Base-by-base conservation (phyloP, 2,797 vertebrate genomes). In the Antennarius maculatus region DNA sequence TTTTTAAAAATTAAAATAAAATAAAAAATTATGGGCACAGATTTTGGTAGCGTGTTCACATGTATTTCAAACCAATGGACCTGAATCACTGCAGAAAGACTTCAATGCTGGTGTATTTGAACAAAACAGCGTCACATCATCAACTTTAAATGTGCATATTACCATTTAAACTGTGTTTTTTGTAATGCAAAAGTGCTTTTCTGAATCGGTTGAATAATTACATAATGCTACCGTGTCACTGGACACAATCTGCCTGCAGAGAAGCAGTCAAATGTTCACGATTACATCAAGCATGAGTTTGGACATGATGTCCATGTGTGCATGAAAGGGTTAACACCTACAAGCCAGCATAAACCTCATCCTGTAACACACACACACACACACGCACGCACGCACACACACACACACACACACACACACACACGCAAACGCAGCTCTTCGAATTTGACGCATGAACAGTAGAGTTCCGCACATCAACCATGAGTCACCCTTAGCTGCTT, bases 401-500 rank as follows among this genome's bases (percentile, higher is more conserved):
- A 68, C 46, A 29, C 70, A 16, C 66, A 58, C 69, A 51, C 60
- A 58, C 55, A 54, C 55, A 43, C 48, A 28, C 76, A 51, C 54
- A 41, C 41, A 58, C 62, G 69, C 63, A 50, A 73, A 79, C 8
- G 60, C 61, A 81, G 66, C 72, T 74, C 75, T 72, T 64, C n/a
- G 13, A 83, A 88, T 88, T 78, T 87, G 75, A 87, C n/a, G 75
- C 85, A 80, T 83, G 82, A 84, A 83, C 80, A 82, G 75, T 71
- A 75, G 85, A 86, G 78, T 87, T 77, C 71, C 74, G 80, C 64
- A 76, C 83, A 87, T 84, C 77, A 85, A 73, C 69, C 83, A 82
- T 90, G 86, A 90, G 78, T 90, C 87, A 90, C 81, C 74, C 81
- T 71, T 69, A 3, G 59, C 72, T 82, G 86, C 72, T 80, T 81